Evolutionary conservation across 1,140 invertebrate genomes (phyloP), one percentile per base, ranked within the genome.

Genomic region (Lerema accius): DNA sequence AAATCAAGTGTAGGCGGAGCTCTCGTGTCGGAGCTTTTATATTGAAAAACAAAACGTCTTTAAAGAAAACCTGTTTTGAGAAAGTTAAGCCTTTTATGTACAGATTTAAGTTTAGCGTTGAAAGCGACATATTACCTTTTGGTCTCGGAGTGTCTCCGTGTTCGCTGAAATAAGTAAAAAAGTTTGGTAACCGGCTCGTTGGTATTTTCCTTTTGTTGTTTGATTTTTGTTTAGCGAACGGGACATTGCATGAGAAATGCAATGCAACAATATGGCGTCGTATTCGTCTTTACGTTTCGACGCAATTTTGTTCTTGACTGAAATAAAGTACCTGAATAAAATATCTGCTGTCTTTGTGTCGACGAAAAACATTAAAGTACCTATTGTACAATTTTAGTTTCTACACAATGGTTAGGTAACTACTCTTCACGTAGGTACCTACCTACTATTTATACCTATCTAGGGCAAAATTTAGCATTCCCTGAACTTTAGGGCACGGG

Each of bases 1-100:
- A 90, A 90, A 90, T 88, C 83, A 86, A 89, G 85, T 86, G 87
- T 90, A 89, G 87, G 87, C 87, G 87, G 87, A 86, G 87, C 84
- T 80, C 83, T 84, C 64, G 71, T 80, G 75, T 83, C 67, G 68
- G 78, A 82, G 84, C 83, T 89, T 87, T 85, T 81, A 80, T 82
- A 86, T 85, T 87, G 82, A 90, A 88, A 88, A 89, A 87, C 84
- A 82, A 84, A 90, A 88, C 80, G 85, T 86, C 85, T 90, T 84
- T 87, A 84, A 87, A 83, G 80, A 79, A 83, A 88, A 89, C 82
- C 80, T 82, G 84, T 87, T 87, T 85, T 75, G 75, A 83, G 85
- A 82, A 85, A 88, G 84, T 88, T 90, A 90, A 87, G 87, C 83
- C 87, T 88, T 90, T 90, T 87, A 78, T 78, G 80, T 83, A 88